A percentile compares a stretch with the other conserved stretches of the same genome.
These are phyloP conservation scores for Tinea pellionella DNA, from an alignment of 2,888 invertebrate genomes.

Conservation along the genomic window DNA sequence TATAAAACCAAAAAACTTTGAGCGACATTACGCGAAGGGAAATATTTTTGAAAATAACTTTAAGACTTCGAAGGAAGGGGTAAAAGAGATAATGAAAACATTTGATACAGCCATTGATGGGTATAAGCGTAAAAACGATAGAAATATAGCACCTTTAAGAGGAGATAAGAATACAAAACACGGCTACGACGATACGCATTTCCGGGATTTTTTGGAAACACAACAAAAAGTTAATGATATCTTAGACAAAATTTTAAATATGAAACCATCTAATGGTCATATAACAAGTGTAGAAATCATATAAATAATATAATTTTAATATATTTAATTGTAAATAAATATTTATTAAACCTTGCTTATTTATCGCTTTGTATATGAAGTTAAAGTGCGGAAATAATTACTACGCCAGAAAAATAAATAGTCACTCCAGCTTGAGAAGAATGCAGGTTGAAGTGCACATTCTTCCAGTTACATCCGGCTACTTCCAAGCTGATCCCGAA, in stretches of 20 bases:
- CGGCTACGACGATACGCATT: constrained; percentile 36
- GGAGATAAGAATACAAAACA: background rate
- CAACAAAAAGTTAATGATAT: constrained; percentile 56
- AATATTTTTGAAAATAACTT: background rate
- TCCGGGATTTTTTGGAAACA: constrained; percentile 43
- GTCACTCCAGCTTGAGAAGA: too few relatives aligned
- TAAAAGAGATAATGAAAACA: background rate
- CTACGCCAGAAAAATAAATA: too few relatives aligned
- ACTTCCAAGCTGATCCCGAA: too few relatives aligned
- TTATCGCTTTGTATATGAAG: too few relatives aligned
- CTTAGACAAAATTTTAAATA: constrained; percentile 41
- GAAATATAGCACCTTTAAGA: background rate
- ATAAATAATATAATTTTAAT: too few relatives aligned
- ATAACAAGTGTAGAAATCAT: background rate
- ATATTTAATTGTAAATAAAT: too few relatives aligned
- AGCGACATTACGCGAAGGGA: too few relatives aligned
- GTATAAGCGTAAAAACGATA: background rate
- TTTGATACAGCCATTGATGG: background rate
- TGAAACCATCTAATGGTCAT: constrained; percentile 21
- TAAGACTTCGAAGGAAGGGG: background rate
- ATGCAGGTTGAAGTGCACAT: too few relatives aligned
- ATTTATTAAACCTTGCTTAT: too few relatives aligned
- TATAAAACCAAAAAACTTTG: too few relatives aligned
- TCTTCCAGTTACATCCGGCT: too few relatives aligned
- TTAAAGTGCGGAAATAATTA: too few relatives aligned